A percentile compares a stretch with the other conserved stretches of the same genome.
Conservation (phyloP, 1,140 invertebrate genomes). For the Polypedilum vanderplanki region DNA sequence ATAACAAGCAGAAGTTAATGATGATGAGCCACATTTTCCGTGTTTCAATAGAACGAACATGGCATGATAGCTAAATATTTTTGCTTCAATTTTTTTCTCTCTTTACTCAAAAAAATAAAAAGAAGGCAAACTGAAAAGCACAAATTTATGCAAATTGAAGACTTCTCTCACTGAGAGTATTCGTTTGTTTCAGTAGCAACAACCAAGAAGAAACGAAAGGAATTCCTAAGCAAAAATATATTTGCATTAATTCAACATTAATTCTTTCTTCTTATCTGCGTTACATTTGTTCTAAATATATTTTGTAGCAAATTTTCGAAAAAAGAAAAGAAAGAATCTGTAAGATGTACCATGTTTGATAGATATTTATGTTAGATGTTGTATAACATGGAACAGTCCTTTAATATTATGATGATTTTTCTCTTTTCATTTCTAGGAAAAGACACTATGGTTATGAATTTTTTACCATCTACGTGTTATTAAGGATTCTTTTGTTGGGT, state of each 20-base stretch:
- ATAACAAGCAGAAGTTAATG: slow-evolving; percentile 13
- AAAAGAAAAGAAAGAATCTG: not conserved
- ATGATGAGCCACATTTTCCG: slow-evolving; percentile 11
- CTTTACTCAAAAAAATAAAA: not conserved
- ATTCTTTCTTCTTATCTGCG: slow-evolving; percentile 3
- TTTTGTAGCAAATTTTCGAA: not conserved
- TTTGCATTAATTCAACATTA: slow-evolving; percentile 19
- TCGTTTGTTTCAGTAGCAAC: not conserved
- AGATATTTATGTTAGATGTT: too few species aligned
- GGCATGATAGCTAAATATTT: too few species aligned
- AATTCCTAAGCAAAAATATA: not conserved
- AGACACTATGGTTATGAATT: too few species aligned
- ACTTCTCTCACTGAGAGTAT: not conserved
- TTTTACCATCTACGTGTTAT: too few species aligned
- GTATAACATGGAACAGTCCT: too few species aligned
- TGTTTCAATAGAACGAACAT: not conserved
- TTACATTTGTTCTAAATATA: not conserved
- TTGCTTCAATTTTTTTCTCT: not conserved
- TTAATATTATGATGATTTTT: too few species aligned
- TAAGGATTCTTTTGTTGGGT: too few species aligned
- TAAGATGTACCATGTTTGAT: too few species aligned
- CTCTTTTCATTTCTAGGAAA: too few species aligned
- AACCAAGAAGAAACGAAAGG: not conserved
- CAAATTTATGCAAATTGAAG: slow-evolving; percentile 19
- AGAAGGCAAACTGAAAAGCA: not conserved